A percentile compares a stretch with the other conserved stretches of the same genome.
Conservation (phyloP, 2,113 vertebrate species). For the Ciconia maguari region DNA sequence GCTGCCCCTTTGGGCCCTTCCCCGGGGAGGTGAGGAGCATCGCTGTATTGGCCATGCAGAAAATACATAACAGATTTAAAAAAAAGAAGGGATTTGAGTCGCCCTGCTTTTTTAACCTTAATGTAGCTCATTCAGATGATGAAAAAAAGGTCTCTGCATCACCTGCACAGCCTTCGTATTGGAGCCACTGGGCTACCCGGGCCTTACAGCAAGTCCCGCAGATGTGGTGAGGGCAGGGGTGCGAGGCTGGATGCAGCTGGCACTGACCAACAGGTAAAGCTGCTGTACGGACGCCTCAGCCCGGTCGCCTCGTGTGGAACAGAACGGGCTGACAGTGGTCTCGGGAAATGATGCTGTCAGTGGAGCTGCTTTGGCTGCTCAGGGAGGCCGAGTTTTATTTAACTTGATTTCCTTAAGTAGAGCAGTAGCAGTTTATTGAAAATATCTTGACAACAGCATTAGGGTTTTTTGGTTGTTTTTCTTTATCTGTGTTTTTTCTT, state of each 20-base stretch:
- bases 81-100: neutral
- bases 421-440: neutral
- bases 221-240: neutral
- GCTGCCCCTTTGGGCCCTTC: too few species aligned
- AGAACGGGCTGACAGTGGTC: neutral
- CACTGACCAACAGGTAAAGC: neutral
- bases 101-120: neutral
- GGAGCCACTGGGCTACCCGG: neutral
- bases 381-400: neutral
- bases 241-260: neutral
- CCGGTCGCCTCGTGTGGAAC: rapidly evolving
- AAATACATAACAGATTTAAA: neutral
- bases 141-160: neutral
- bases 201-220: neutral
- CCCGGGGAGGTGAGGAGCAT: neutral
- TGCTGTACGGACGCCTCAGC: rapidly evolving
- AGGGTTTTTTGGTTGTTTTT: neutral
- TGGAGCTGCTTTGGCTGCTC: neutral
- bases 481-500: neutral
- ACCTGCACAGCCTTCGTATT: neutral
- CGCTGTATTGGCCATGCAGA: too few species aligned
- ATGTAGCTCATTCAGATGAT: neutral
- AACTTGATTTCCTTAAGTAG: neutral
- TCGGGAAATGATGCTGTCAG: rapidly evolving
- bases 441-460: neutral